Conservation (phyloP, 1,140 invertebrate species). For the Drosophila truncata region DNA sequence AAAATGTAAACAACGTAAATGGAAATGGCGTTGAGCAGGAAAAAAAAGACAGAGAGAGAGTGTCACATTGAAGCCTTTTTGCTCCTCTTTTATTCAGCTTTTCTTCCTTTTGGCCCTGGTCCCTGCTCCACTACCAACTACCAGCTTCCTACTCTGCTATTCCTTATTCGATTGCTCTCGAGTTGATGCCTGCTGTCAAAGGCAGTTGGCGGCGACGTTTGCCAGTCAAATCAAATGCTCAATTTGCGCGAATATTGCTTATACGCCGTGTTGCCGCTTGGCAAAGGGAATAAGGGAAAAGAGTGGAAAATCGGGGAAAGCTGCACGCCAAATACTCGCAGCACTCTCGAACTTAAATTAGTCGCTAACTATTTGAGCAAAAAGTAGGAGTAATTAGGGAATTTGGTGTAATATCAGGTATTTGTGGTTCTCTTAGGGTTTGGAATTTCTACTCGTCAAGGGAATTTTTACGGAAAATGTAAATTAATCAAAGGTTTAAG, state of each 20-base stretch:
- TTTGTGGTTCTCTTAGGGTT: constrained; percentile 5
- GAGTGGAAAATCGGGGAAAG: constrained; percentile 19
- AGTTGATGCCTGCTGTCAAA: constrained; percentile 59
- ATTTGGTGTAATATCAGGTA: constrained; percentile 9
- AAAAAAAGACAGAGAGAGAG: constrained; percentile 33
- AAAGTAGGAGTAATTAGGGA: constrained; percentile 44
- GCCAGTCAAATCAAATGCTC: constrained; percentile 79
- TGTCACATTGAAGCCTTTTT: constrained; percentile 72
- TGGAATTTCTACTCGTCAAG: neutral
- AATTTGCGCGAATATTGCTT: constrained; percentile 76
- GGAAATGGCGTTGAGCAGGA: constrained; percentile 65
- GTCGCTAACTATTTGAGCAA: constrained; percentile 24
- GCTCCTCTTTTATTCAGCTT: constrained; percentile 30
- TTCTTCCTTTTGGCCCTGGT: constrained; percentile 15
- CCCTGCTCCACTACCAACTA: neutral
- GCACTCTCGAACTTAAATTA: constrained; percentile 39
- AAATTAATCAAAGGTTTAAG: neutral
- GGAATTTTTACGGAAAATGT: too few relatives aligned
- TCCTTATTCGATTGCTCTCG: constrained; percentile 40
- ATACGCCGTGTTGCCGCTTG: constrained; percentile 51
- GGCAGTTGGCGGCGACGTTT: constrained; percentile 59
- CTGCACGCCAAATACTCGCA: neutral
- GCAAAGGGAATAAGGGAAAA: constrained; percentile 13
- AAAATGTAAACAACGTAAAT: constrained; percentile 81
- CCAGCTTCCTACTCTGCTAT: constrained; percentile 15